phyloP scores from a whole-genome alignment of 1,140 invertebrate species.

The Asbolus verrucosus region DNA sequence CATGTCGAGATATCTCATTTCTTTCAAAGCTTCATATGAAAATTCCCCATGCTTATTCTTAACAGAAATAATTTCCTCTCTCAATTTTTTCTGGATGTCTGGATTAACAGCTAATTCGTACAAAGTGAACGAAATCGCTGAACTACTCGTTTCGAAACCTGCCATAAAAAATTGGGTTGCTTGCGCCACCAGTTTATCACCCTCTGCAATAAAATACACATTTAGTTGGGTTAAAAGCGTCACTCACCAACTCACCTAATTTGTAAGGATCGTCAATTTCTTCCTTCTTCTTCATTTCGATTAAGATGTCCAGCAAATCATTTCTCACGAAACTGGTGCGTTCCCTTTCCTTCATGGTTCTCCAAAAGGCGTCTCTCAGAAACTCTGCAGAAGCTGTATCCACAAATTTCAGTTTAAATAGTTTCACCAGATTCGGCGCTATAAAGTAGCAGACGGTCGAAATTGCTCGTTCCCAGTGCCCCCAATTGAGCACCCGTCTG shows the following conservation, averaged over 20 bases:
- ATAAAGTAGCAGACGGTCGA: conserved; percentile 50
- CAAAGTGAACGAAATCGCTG: conserved; percentile 64
- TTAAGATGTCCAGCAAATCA: conserved; percentile 70
- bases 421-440: conserved; percentile 50
- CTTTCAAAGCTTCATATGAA: conserved; percentile 30
- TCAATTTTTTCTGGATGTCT: conserved; percentile 16
- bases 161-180: conserved; percentile 66
- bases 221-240: background rate
- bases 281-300: conserved; percentile 59
- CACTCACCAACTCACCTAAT: conserved; percentile 38
- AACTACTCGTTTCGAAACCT: conserved; percentile 71
- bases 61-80: conserved; percentile 10
- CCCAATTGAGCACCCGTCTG: conserved; percentile 36
- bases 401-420: conserved; percentile 56
- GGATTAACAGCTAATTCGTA: conserved; percentile 39
- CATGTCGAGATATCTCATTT: conserved; percentile 44
- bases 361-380: conserved; percentile 56
- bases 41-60: conserved; percentile 12
- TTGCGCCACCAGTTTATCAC: conserved; percentile 54
- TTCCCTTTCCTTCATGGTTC: conserved; percentile 57
- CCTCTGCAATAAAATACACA: conserved; percentile 41
- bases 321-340: conserved; percentile 61
- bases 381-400: conserved; percentile 50
- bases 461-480: conserved; percentile 15
- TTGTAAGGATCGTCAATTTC: conserved; percentile 27